Evolutionary conservation across 1,140 invertebrate species (phyloP).

Genomic region (Lanistes nyassanus): DNA sequence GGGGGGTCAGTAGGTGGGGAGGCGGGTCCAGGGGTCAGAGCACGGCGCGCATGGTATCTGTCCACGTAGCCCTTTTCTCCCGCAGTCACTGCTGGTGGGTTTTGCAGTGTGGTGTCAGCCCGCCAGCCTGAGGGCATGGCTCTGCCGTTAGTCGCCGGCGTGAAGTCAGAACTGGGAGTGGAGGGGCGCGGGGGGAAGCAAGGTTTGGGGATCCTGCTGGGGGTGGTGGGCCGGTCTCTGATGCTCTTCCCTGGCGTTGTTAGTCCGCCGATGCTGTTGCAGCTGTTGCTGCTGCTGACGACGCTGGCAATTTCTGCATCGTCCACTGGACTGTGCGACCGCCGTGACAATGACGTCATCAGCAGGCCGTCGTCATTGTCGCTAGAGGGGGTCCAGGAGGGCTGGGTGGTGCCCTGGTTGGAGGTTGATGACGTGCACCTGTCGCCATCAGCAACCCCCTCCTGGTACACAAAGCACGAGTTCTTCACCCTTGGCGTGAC

Average conservation of each 20-base stretch:
- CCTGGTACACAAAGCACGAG: slow-evolving; percentile 20
- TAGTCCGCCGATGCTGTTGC: background rate
- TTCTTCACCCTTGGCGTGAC: background rate
- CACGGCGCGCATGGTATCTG: slow-evolving; percentile 37
- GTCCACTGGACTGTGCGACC: background rate
- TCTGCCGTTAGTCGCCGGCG: background rate
- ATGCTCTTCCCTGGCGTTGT: background rate
- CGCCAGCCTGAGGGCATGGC: background rate
- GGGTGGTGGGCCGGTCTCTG: slow-evolving; percentile 18
- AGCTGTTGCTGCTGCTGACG: background rate
- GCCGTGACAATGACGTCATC: too few relatives aligned
- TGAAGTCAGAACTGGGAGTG: slow-evolving; percentile 29
- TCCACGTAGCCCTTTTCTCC: slow-evolving; percentile 34
- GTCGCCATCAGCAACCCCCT: background rate
- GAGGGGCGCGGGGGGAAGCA: slow-evolving; percentile 37
- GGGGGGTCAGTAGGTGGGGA: slow-evolving; percentile 16
- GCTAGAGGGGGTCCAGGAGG: too few relatives aligned
- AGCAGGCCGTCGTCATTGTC: too few relatives aligned
- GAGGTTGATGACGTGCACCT: background rate
- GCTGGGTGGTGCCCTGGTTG: background rate
- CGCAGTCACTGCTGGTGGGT: background rate
- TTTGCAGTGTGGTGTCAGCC: too few relatives aligned
- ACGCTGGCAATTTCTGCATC: background rate
- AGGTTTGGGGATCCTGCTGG: slow-evolving; percentile 30
- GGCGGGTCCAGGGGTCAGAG: slow-evolving; percentile 46